Conservation (phyloP, 1,140 invertebrate genomes). For the Drosophila novamexicana region DNA sequence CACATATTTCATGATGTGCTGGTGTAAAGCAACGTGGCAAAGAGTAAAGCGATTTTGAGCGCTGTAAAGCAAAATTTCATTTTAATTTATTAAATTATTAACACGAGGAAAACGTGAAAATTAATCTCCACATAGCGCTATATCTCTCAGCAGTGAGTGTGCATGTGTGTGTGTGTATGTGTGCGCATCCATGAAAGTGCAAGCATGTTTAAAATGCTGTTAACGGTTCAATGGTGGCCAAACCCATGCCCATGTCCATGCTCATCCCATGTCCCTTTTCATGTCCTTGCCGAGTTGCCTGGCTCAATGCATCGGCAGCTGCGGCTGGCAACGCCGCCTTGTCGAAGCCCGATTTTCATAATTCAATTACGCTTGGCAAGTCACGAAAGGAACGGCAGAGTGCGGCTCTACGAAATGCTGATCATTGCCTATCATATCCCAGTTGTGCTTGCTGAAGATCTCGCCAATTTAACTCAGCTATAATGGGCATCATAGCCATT, state of each 20-base stretch:
- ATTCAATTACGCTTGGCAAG: slow-evolving; percentile 59
- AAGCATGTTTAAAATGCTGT: slow-evolving; percentile 55
- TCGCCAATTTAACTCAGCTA: too few relatives aligned
- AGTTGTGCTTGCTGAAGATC: neutral
- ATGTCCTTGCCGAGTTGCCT: slow-evolving; percentile 25
- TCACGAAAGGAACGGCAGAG: neutral
- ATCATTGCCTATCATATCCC: neutral
- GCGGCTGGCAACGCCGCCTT: slow-evolving; percentile 7
- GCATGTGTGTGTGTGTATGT: slow-evolving; percentile 7
- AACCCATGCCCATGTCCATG: slow-evolving; percentile 3
- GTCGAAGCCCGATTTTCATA: slow-evolving; percentile 53
- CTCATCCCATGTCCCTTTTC: neutral
- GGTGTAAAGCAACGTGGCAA: slow-evolving; percentile 14
- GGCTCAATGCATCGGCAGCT: slow-evolving; percentile 34
- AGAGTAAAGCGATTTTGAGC: slow-evolving; percentile 43
- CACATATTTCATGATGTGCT: slow-evolving; percentile 48
- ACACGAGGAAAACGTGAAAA: slow-evolving; percentile 54
- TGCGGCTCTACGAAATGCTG: neutral
- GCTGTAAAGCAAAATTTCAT: slow-evolving; percentile 63
- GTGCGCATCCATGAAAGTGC: slow-evolving; percentile 19
- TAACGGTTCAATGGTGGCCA: slow-evolving; percentile 59
- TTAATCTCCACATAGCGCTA: slow-evolving; percentile 42
- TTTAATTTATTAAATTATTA: slow-evolving; percentile 75
- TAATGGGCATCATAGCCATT: too few relatives aligned
- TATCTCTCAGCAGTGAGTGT: neutral